These are phyloP conservation scores for Dryoscopus gambensis DNA, from an alignment of 2,113 vertebrate genomes.

Conservation along the genomic window DNA sequence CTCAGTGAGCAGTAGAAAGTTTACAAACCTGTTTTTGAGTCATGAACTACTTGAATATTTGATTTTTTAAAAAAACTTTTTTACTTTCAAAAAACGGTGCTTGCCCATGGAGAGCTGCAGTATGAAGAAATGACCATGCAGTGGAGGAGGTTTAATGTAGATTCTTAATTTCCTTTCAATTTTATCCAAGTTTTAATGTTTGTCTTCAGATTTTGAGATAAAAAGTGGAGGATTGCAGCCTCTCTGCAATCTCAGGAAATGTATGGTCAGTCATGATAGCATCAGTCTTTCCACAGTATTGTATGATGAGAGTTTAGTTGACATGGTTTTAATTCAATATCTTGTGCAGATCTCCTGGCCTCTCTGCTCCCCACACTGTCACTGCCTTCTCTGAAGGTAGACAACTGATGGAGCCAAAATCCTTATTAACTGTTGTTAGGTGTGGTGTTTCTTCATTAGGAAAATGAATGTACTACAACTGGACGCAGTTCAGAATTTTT, in stretches of 20 bases:
- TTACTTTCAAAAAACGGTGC: background rate
- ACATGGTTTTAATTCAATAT: background rate
- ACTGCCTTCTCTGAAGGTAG: background rate
- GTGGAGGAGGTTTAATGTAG: background rate
- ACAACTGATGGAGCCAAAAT: background rate
- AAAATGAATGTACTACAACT: background rate
- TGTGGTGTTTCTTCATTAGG: background rate
- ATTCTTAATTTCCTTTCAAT: background rate
- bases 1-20: background rate
- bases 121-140: background rate
- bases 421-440: background rate
- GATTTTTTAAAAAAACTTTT: background rate
- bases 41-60: background rate
- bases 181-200: background rate
- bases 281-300: background rate
- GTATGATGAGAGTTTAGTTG: background rate
- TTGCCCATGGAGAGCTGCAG: background rate
- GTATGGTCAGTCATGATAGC: background rate
- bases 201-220: background rate
- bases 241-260: background rate
- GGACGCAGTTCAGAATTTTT: background rate
- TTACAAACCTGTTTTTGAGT: background rate
- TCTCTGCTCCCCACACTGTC: background rate
- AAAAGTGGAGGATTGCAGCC: background rate
- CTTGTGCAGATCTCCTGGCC: rapidly evolving